Base-by-base conservation (phyloP, 2,888 invertebrate genomes). In the Sarcophaga carnaria region DNA sequence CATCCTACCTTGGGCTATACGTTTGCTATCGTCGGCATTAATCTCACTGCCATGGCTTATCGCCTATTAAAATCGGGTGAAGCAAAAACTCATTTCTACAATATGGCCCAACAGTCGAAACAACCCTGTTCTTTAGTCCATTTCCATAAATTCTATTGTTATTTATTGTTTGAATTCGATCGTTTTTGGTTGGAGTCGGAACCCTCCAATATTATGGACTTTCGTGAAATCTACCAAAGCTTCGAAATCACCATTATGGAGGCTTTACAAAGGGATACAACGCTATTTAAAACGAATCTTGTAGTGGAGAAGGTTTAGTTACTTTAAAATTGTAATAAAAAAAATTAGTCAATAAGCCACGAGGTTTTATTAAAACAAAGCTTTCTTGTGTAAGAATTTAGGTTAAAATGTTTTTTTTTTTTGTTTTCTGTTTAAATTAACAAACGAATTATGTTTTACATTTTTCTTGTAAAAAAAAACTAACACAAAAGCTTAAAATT, bases 131-230 rank as follows among this genome's bases (percentile, higher is more conserved):
- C 94, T 54, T 92, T 97, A 74, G 94, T 95, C 91, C 95, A 97
- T 91, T 99, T 99, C 94, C 98, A 99, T 93, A 97, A 96, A 91
- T 96, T 99, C 91, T 99, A 99, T 94, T 97, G 98, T 93, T 98
- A 97, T 93, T 94, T 99, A 76, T 98, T 99, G 93, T 97, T 96
- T 92, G 97, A 98, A 92, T 99, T 99, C 94, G 98, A 99, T 94
- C 96, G 96, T 90, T 97, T 97, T 93, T 99, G 99, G 99, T 95
- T 98, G 89, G 95, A 96, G 88, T 97, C 97, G 27, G 97, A 98
- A 91, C 99, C 99, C 0, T 95, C 95, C 89, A 97, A 97, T 92
- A 98, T 99, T 88, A 99, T 99, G 99, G 98, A 99, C 91, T 99
- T 99, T 93, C 97, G 97, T 54, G 95, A 95, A 70, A 97, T 99